Base-by-base conservation (phyloP, 2,797 vertebrate species). In the Siniperca undulata region DNA sequence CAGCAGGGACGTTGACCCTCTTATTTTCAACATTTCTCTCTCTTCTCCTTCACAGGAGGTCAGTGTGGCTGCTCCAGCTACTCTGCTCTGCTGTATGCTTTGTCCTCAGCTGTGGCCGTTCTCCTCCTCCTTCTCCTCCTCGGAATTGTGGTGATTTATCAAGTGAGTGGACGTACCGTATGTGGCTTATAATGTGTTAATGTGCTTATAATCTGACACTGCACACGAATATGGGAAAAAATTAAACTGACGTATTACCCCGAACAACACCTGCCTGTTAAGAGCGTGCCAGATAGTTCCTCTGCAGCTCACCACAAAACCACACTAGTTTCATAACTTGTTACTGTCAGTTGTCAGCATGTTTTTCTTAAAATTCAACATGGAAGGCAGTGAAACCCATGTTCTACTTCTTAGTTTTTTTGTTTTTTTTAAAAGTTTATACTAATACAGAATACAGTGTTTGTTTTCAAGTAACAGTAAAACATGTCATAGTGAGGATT, bases 11-110 rank as follows among this genome's bases (percentile, higher is more conserved):
- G 14, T 11, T 0, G 0, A 13, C 68, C 2, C 65, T 46, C 44
- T 55, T 0, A 22, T 44, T 8, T 56, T 42, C 4, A 66, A 16
- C 44, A 38, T 58, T 0, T 72, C 40, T 50, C 7, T 38, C 12
- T 52, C 14, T 79, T 56, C 64, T 77, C 78, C 53, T 85, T 50
- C 83, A 38, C 89, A 94, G 89, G 61, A 0, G 76, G 59, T 1
- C 19, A 44, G 1, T 95, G 94, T 12, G 48, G 50, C 77, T 96
- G 94, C 87, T 70, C 80, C 65, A 75, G 38, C 60, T 95, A 94
- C 84, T 65, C 88, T n/a, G 70, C 61, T 0, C 74, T 96, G 79
- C 88, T 96, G 0, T 96, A 94, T 1, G 83, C 88, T 20, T 40
- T 95, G 86, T 95, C 91, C 5, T 85, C 92, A 2, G 94, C 90